A percentile compares a stretch with the other conserved stretches of the same genome.
These are phyloP conservation scores for Nasonia oneida DNA, from an alignment of 2,888 invertebrate species.

Conservation along the genomic window DNA sequence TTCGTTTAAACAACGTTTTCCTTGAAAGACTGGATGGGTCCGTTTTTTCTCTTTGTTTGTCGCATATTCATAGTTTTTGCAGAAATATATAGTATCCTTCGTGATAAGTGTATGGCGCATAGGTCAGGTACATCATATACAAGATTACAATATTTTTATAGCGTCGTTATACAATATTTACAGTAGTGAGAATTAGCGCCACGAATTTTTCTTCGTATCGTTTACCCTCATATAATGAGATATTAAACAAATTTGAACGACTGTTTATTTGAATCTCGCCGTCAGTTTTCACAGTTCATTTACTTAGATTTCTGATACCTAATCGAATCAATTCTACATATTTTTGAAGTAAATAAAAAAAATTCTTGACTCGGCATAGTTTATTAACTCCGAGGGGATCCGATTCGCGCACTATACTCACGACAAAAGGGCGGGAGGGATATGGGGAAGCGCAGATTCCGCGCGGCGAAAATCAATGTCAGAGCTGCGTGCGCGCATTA, in stretches of 20 bases:
- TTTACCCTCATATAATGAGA: background rate
- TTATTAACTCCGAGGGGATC: background rate
- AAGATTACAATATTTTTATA: background rate
- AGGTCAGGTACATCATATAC: conserved; percentile 45
- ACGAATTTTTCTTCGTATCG: background rate
- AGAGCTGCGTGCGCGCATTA: conserved; percentile 14
- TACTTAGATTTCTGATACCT: too few species aligned
- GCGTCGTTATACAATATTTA: conserved; percentile 35
- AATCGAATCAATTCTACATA: too few species aligned
- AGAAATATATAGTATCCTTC: conserved; percentile 71
- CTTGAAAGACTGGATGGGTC: conserved; percentile 75
- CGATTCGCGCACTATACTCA: background rate
- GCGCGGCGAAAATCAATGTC: conserved; percentile 39
- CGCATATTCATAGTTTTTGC: conserved; percentile 20
- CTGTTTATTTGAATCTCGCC: too few species aligned
- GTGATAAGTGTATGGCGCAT: conserved; percentile 46
- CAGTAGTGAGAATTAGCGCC: background rate
- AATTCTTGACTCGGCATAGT: background rate
- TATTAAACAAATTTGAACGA: too few species aligned
- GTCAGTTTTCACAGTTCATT: too few species aligned
- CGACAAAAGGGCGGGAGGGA: background rate
- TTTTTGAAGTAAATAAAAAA: background rate
- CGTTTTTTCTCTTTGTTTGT: conserved; percentile 50
- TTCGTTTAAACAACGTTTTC: conserved; percentile 63
- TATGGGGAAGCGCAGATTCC: conserved; percentile 12